Evolutionary conservation across 37 sponge, comb jelly and placozoan species (phyloP), one percentile per base, ranked within the genome.

Genomic region (Theonella swinhoei): DNA sequence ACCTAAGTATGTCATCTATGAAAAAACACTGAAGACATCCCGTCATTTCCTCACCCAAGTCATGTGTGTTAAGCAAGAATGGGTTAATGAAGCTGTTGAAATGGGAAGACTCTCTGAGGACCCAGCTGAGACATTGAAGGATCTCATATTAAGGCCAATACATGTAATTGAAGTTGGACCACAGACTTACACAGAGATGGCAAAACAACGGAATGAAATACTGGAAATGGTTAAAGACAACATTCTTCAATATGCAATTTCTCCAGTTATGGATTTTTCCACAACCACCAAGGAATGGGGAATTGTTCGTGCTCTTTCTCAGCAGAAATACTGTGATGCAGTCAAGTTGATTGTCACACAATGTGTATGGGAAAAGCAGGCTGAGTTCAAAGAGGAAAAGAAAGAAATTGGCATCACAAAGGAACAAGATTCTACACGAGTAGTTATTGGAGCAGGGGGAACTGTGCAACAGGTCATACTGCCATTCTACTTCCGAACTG

Each of bases 1-100:
- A 19, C 89, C 93, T 30, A 5, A 84, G 58, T 84, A 20, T 75
- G 30, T 92, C 1, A 64, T 88, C 5, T 92, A 76, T 80, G 89
- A 92, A 43, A 85, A 88, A 64, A 92, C 89, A 17, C 78, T 86
- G 28, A 88, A 81, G 41, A 92, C 93, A 1, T 84, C 83, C 9
- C 85, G 84, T 63, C 82, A 92, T 39, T 92, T 88, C 59, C 72
- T 92, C 0, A 75, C 88, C 1, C 82, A 88, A 61, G 86, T 81
- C 14, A 8, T 85, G 7, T 80, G 85, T 28, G 93, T 92, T 22
- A 40, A 77, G n/a, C 75, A 88, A 40, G 85, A 92, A 30, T 92
- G 93, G 93, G 64, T 92, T 26, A 25, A 78, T 41, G 82, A 92
- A 84, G 93, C 93, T 29, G 36, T 92, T 31, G 40, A 38, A 0